Conservation (phyloP, 2,888 invertebrate genomes). For the Patella caerulea region DNA sequence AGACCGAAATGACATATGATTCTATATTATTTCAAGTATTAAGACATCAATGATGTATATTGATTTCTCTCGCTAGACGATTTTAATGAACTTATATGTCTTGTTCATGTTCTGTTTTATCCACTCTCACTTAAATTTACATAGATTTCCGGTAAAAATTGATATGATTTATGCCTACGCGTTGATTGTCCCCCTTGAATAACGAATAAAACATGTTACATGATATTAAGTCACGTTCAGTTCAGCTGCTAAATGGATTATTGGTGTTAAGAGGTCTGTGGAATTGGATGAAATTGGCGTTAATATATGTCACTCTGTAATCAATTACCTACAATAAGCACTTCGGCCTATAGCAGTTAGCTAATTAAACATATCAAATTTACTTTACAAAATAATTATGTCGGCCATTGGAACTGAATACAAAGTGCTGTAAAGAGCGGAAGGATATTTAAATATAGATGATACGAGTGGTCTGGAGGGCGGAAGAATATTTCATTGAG, state of each 20-base stretch:
- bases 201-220: background rate
- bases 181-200: background rate
- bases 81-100: too few relatives aligned
- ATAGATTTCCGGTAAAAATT: too few relatives aligned
- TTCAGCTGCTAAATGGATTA: background rate
- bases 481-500: constrained; percentile 10
- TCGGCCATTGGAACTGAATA: background rate
- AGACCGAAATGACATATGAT: too few relatives aligned
- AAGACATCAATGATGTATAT: too few relatives aligned
- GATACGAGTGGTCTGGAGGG: background rate
- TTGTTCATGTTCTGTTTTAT: too few relatives aligned
- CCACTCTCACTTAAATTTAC: too few relatives aligned
- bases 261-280: background rate
- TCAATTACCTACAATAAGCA: constrained; percentile 4
- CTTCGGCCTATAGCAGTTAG: background rate
- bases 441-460: constrained; percentile 7
- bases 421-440: background rate
- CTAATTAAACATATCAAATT: background rate
- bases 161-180: background rate
- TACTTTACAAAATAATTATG: background rate
- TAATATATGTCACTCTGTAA: background rate
- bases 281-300: background rate
- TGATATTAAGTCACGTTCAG: background rate
- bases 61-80: too few relatives aligned
- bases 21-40: too few relatives aligned